A percentile compares a stretch with the other conserved stretches of the same genome.
Evolutionary conservation across 2,888 invertebrate genomes (phyloP).

Genomic region (Sarcophaga variegata): DNA sequence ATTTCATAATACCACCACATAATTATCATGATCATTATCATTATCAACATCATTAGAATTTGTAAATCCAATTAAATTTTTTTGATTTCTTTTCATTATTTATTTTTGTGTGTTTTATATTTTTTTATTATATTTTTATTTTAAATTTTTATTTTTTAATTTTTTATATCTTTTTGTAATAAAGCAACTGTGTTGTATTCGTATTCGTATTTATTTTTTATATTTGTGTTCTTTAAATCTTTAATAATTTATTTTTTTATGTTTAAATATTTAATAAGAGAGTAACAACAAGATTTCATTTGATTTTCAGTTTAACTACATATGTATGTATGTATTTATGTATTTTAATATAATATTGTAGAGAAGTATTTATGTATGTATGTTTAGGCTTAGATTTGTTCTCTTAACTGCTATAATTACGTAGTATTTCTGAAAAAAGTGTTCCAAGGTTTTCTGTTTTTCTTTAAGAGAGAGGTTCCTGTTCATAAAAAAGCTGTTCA

Average conservation of each 20-base stretch:
- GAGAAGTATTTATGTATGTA: neutral
- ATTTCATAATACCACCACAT: neutral
- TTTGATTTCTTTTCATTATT: conserved; percentile 10
- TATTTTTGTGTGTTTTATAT: conserved; percentile 6
- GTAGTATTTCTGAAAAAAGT: neutral
- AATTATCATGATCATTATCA: neutral
- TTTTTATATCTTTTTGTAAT: conserved; percentile 26
- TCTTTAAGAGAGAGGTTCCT: neutral
- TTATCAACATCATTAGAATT: neutral
- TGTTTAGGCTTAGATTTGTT: neutral
- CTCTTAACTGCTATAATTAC: neutral
- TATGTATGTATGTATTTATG: neutral
- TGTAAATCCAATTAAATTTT: neutral
- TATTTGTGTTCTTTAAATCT: conserved; percentile 5
- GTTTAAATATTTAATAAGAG: too few relatives aligned
- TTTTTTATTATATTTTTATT: neutral
- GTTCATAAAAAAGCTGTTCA: conserved; percentile 52
- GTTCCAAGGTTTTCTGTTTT: neutral
- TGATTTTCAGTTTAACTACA: too few relatives aligned
- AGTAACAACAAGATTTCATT: too few relatives aligned
- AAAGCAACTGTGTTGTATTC: conserved; percentile 57
- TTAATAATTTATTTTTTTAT: conserved; percentile 14
- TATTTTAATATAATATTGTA: neutral
- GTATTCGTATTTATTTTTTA: too few relatives aligned
- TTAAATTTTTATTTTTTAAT: neutral